These are phyloP conservation scores for Ctenopoma kingsleyae DNA, from an alignment of 2,797 vertebrate genomes.

Conservation along the genomic window DNA sequence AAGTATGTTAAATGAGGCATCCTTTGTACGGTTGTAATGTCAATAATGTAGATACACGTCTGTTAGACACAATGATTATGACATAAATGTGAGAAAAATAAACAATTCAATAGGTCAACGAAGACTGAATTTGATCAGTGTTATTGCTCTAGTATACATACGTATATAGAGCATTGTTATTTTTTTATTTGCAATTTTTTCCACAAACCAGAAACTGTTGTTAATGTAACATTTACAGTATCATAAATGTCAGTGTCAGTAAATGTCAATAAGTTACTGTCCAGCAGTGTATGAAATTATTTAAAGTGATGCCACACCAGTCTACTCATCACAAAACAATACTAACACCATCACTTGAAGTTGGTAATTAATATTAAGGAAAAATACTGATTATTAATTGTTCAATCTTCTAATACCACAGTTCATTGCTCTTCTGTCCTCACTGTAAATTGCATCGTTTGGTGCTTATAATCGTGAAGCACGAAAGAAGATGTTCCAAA, in stretches of 20 bases:
- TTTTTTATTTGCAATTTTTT: constrained; percentile 1
- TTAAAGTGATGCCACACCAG: too few species aligned
- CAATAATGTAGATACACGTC: neutral
- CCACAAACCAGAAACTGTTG: neutral
- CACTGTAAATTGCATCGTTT: too few species aligned
- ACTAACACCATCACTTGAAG: too few species aligned
- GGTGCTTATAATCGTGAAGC: too few species aligned
- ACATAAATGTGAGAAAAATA: constrained; percentile 13
- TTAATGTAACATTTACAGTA: constrained; percentile 73
- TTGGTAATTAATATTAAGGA: too few species aligned
- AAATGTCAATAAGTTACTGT: constrained; percentile 55
- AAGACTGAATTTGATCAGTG: constrained; percentile 28
- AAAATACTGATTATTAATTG: too few species aligned
- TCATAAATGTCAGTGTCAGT: too few species aligned
- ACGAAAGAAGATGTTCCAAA: too few species aligned
- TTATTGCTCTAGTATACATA: constrained; percentile 16
- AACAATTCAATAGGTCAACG: constrained; percentile 7
- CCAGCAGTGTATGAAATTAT: neutral
- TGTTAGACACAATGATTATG: constrained; percentile 9
- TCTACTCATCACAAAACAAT: too few species aligned
- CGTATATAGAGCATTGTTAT: neutral
- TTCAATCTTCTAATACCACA: too few species aligned
- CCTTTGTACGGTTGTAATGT: constrained; percentile 2
- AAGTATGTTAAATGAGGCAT: constrained; percentile 7
- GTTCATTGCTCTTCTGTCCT: too few species aligned